Conservation (phyloP, 1,140 invertebrate genomes). For the Bombus vancouverensis region DNA sequence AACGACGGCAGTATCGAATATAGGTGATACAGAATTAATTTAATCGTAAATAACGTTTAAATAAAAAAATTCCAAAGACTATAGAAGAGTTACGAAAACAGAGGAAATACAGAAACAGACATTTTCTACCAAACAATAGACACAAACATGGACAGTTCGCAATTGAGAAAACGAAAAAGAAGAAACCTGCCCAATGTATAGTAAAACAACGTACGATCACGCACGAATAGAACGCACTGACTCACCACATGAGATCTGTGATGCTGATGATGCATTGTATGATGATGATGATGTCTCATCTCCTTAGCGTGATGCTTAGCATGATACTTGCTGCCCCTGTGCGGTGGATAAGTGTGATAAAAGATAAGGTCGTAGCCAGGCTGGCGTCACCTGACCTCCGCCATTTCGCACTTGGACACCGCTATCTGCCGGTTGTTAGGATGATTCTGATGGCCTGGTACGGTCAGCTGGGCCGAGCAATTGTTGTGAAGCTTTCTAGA, state of each 20-base stretch:
- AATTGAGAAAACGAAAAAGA: background rate
- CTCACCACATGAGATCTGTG: slow-evolving; percentile 80
- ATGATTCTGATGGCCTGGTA: slow-evolving; percentile 35
- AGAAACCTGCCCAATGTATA: background rate
- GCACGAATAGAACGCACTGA: slow-evolving; percentile 43
- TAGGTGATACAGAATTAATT: background rate
- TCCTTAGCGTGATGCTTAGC: slow-evolving; percentile 78
- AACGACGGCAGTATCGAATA: background rate
- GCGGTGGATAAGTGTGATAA: slow-evolving; percentile 80
- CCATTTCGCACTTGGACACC: slow-evolving; percentile 74
- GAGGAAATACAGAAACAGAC: background rate
- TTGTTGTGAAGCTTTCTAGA: slow-evolving; percentile 46
- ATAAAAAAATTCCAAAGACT: background rate
- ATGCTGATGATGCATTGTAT: slow-evolving; percentile 79
- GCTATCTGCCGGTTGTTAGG: slow-evolving; percentile 60
- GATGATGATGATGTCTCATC: slow-evolving; percentile 79
- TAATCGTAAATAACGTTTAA: background rate
- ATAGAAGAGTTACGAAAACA: background rate
- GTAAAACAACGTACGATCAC: slow-evolving; percentile 11
- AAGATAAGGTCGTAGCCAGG: slow-evolving; percentile 79
- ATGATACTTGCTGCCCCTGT: slow-evolving; percentile 78
- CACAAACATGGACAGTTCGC: background rate
- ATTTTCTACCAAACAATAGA: background rate
- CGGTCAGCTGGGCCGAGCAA: slow-evolving; percentile 28
- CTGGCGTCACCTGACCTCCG: slow-evolving; percentile 81